Conservation (phyloP, 2,888 invertebrate species). For the Pherbina coryleti region DNA sequence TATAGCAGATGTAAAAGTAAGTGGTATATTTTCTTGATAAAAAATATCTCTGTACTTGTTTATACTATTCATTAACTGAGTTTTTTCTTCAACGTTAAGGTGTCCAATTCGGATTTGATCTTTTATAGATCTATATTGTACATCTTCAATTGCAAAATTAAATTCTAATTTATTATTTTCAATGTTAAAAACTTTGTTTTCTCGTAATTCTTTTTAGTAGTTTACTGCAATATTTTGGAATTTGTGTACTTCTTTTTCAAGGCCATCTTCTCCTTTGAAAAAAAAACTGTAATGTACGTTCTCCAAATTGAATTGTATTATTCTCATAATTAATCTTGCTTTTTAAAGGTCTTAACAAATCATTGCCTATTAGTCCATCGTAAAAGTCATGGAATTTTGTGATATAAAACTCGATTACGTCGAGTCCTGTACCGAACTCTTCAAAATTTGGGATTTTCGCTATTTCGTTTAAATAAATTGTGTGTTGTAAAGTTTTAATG, state of each 20-base stretch:
- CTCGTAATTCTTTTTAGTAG: too few relatives aligned
- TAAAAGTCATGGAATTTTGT: conserved; percentile 40
- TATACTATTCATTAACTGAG: not conserved
- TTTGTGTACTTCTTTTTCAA: not conserved
- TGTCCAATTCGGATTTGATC: conserved; percentile 38
- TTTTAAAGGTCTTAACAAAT: conserved; percentile 33
- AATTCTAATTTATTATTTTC: not conserved
- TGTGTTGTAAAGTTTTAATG: conserved; percentile 37
- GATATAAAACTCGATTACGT: conserved; percentile 34
- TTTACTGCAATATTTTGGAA: not conserved
- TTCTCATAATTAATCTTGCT: conserved; percentile 28
- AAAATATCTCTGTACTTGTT: conserved; percentile 1
- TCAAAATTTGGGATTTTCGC: conserved; percentile 32
- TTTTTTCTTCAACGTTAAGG: not conserved
- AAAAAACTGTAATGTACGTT: conserved; percentile 20
- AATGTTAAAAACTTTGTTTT: not conserved
- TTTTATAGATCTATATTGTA: not conserved
- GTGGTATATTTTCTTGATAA: conserved; percentile 9
- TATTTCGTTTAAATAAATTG: conserved; percentile 18
- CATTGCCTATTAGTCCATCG: conserved; percentile 42
- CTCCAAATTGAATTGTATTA: conserved; percentile 23
- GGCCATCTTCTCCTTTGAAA: conserved; percentile 22
- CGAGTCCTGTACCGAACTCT: conserved; percentile 33
- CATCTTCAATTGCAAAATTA: conserved; percentile 4
- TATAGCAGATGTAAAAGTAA: conserved; percentile 6